phyloP scores from a whole-genome alignment of 2,113 vertebrate genomes.

The Phoxinus phoxinus region DNA sequence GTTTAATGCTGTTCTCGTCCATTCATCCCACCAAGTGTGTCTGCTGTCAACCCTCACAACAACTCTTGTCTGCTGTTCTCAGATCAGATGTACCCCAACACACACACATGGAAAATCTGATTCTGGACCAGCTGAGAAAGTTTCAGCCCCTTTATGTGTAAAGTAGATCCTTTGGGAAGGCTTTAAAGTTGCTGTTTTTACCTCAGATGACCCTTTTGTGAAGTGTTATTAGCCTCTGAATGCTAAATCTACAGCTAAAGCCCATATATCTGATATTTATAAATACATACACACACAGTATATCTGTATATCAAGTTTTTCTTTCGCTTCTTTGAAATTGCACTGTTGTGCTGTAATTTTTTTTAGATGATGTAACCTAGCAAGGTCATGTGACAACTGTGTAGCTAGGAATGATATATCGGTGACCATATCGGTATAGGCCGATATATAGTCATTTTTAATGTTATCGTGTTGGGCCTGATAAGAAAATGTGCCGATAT shows the following conservation, averaged over 20 bases:
- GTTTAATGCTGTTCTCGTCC: slow-evolving; percentile 7
- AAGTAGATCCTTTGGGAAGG: neutral
- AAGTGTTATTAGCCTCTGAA: neutral
- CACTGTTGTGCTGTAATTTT: neutral
- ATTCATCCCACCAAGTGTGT: slow-evolving; percentile 20
- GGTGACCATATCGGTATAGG: too few relatives aligned
- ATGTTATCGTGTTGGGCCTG: too few relatives aligned
- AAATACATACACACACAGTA: too few relatives aligned
- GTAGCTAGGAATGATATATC: neutral
- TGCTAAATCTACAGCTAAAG: neutral
- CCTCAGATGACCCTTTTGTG: neutral
- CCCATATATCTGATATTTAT: neutral
- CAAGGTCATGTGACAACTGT: neutral
- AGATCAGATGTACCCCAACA: slow-evolving; percentile 19
- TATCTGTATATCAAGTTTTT: neutral
- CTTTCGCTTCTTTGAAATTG: neutral
- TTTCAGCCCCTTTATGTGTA: neutral
- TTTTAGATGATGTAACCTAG: neutral
- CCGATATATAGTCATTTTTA: too few relatives aligned
- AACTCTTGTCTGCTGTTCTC: neutral
- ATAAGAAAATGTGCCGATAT: too few relatives aligned
- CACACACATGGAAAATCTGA: neutral
- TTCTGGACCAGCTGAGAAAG: slow-evolving; percentile 5
- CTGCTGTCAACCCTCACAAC: slow-evolving; percentile 8
- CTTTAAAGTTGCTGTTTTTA: neutral